Evolutionary conservation across 2,888 invertebrate genomes (phyloP).

Genomic region (Hirtodrosophila histrioides): DNA sequence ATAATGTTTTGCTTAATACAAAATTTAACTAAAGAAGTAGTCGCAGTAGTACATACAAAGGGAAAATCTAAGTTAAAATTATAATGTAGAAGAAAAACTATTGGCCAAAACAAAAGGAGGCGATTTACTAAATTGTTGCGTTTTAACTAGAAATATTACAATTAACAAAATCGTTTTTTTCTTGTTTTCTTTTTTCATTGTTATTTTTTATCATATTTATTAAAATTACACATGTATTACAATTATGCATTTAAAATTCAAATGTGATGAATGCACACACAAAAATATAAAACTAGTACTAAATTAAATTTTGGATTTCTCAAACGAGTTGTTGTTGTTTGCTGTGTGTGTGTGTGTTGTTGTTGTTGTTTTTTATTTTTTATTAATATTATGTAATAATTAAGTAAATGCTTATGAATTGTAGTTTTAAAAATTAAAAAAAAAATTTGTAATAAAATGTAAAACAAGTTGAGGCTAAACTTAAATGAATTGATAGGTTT

Average conservation of each 20-base stretch:
- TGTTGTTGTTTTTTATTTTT: no score
- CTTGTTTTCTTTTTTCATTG: slow-evolving; percentile 19
- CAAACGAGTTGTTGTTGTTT: slow-evolving; percentile 16
- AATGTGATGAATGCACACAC: slow-evolving; percentile 66
- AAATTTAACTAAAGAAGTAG: slow-evolving; percentile 64
- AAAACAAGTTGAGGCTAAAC: slow-evolving; percentile 17
- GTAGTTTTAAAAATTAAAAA: slow-evolving; percentile 50
- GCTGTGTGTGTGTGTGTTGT: neutral
- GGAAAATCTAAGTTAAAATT: slow-evolving; percentile 27
- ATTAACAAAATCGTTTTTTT: slow-evolving; percentile 49
- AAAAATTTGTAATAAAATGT: slow-evolving; percentile 34
- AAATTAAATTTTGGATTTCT: slow-evolving; percentile 21
- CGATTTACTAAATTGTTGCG: slow-evolving; percentile 2
- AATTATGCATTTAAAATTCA: slow-evolving; percentile 34
- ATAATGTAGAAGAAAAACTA: slow-evolving; percentile 26
- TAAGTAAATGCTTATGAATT: slow-evolving; percentile 71
- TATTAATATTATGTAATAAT: slow-evolving; percentile 51
- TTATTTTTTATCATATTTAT: slow-evolving; percentile 21
- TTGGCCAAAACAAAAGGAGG: slow-evolving; percentile 9
- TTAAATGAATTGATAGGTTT: no score
- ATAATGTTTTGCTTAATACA: slow-evolving; percentile 59
- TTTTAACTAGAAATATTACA: slow-evolving; percentile 56
- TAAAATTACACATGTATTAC: slow-evolving; percentile 43
- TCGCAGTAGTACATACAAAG: slow-evolving; percentile 51
- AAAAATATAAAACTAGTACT: slow-evolving; percentile 67